A percentile compares a stretch with the other conserved stretches of the same genome.
These are phyloP conservation scores for Ornithorhynchus anatinus DNA, from an alignment of 2,113 vertebrate species.

Conservation along the genomic window DNA sequence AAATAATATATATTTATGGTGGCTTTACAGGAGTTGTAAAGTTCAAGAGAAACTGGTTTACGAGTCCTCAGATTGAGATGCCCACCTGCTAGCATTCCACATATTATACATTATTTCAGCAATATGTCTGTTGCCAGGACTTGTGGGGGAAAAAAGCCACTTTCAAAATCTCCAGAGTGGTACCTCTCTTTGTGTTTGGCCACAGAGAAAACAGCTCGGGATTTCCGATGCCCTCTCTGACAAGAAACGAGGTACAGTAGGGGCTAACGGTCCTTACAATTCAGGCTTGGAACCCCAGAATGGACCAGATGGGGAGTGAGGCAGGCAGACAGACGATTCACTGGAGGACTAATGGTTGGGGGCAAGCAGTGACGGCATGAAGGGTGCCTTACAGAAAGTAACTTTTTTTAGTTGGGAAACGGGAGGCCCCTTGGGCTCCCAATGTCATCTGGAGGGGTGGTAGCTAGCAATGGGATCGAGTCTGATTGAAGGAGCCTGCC, in stretches of 20 bases:
- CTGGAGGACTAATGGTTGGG: no score
- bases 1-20: not conserved
- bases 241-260: not conserved
- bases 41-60: not conserved
- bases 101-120: not conserved
- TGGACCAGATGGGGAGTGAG: not conserved
- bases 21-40: not conserved
- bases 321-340: no score
- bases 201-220: not conserved
- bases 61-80: not conserved
- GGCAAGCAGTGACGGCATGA: not conserved
- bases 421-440: not conserved
- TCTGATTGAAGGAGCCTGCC: not conserved
- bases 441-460: not conserved
- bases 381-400: not conserved
- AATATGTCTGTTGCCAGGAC: not conserved
- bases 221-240: not conserved
- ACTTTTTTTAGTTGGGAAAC: not conserved
- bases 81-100: not conserved
- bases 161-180: no score
- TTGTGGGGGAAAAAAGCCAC: not conserved
- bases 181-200: not conserved
- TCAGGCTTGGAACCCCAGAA: not conserved
- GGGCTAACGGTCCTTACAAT: not conserved
- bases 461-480: not conserved